Conservation (phyloP, 35 echinoderm and acorn worm genomes). For the Amphiura filiformis region DNA sequence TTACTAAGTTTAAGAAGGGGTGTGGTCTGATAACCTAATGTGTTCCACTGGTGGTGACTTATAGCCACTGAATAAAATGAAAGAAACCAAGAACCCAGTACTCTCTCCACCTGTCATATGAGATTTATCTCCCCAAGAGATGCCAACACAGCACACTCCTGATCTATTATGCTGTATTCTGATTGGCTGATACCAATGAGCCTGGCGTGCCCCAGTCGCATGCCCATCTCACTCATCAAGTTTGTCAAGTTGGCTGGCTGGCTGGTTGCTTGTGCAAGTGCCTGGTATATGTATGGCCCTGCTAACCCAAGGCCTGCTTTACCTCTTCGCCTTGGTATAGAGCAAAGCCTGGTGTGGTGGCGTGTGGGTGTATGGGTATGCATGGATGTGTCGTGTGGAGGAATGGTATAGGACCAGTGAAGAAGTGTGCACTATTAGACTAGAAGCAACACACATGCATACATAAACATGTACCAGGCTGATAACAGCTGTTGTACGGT, state of each 20-base stretch:
- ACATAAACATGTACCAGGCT: slow-evolving; percentile 2
- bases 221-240: not conserved
- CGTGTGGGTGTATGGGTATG: not conserved
- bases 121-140: not conserved
- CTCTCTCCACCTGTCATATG: not conserved
- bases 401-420: not conserved
- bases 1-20: too few relatives aligned
- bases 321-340: not conserved
- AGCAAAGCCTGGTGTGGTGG: too few relatives aligned
- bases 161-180: not conserved
- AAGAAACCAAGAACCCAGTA: not conserved
- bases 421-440: not conserved
- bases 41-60: too few relatives aligned
- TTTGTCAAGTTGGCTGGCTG: not conserved
- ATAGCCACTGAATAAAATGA: too few relatives aligned
- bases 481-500: not conserved
- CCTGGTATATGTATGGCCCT: not conserved
- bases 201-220: slow-evolving; percentile 1
- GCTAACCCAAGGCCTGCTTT: not conserved
- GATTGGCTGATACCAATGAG: not conserved
- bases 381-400: not conserved
- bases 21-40: too few relatives aligned
- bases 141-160: not conserved
- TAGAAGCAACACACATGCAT: not conserved
- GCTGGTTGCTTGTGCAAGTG: too few relatives aligned